Evolutionary conservation across 23 tunicate genomes (phyloP), one percentile per base, ranked within the genome.

Genomic region (Aplidium turbinatum): DNA sequence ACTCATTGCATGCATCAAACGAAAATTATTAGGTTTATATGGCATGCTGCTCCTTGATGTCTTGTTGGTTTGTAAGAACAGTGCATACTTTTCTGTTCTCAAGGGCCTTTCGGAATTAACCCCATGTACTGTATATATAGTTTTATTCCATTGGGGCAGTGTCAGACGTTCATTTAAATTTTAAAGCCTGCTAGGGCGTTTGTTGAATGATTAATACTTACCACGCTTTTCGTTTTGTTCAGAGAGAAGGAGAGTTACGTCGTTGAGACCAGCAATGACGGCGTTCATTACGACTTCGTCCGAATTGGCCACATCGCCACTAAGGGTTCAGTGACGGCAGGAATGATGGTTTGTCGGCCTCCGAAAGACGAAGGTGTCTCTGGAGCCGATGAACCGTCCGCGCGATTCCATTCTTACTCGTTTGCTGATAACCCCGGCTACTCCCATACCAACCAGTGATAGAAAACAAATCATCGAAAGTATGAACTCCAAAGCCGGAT

Each of bases 231-330:
- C 22, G 6, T 11, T 54, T 11, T 54, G n/a, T 54, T 54, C 22
- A n/a, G 19, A n/a, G n/a, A n/a, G n/a, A n/a, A n/a, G n/a, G n/a
- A n/a, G n/a, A 88, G 87, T 23, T 80, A 79, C 69, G 96, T 88
- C 31, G 82, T 88, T 23, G 96, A 88, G 81, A 68, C 67, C 7
- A 88, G 96, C 67, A 83, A 88, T 4, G 66, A 80, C 67, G 96
- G 96, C 6, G 76, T 65, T 20, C 58, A 57, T n/a, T 88, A 88
- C 38, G 79, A 58, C 5, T 88, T 88, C 70, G 87, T 88, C 13
- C 77, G 96, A 2, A 81, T 88, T 53, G 87, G 87, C 6, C 96
- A 88, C 58, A 35, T 88, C 47, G 87, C 96, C 18, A 81, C 86
- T 1, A 58, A 35, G 18, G 87, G 86, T 42, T 50, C 40, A 3